phyloP scores from a whole-genome alignment of 2,113 vertebrate species.

The Anseranas semipalmata region DNA sequence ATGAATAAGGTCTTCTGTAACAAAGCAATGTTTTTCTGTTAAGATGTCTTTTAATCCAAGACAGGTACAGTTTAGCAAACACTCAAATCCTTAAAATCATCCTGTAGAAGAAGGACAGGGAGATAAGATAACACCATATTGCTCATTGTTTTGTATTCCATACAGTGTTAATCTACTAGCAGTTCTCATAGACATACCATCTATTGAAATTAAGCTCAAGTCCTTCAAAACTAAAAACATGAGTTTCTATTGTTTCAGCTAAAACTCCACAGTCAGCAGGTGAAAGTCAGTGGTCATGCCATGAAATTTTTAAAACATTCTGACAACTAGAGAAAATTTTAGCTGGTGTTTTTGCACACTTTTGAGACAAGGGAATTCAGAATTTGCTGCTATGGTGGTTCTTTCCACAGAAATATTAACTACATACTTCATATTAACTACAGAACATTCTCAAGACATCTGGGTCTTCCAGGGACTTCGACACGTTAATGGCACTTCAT shows the following conservation, averaged over 20 bases:
- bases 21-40: neutral
- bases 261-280: neutral
- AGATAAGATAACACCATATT: neutral
- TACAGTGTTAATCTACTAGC: neutral
- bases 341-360: neutral
- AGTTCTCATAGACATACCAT: accelerated
- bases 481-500: accelerated
- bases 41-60: neutral
- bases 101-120: neutral
- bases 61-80: neutral
- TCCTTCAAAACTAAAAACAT: neutral
- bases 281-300: neutral
- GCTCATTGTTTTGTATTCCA: neutral
- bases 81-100: neutral
- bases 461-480: neutral
- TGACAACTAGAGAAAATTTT: neutral
- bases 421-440: neutral
- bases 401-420: neutral
- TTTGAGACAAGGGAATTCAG: neutral
- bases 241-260: neutral
- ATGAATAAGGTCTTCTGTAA: neutral
- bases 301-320: neutral
- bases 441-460: accelerated
- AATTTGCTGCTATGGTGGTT: neutral
- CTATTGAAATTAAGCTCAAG: neutral